phyloP scores from a whole-genome alignment of 2,888 invertebrate genomes.

The Lepidonotus clava region DNA sequence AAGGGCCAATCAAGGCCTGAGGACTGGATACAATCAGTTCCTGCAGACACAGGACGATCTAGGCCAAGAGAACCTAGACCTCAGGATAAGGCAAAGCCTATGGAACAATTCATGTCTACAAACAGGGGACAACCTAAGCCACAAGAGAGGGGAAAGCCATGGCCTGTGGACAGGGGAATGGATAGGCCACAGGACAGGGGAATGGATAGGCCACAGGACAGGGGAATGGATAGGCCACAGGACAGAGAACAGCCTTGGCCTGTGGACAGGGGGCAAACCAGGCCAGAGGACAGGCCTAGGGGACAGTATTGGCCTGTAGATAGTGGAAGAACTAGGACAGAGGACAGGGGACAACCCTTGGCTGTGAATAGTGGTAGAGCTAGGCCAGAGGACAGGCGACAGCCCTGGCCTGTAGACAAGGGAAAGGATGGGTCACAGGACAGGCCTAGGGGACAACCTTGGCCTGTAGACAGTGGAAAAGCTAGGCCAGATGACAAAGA shows the following conservation, averaged over 20 bases:
- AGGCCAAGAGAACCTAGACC: too few species aligned
- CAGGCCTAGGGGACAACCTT: not conserved
- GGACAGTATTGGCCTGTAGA: not conserved
- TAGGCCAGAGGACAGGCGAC: not conserved
- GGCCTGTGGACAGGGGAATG: not conserved
- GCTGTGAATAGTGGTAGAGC: not conserved
- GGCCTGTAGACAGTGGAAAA: not conserved
- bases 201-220: not conserved
- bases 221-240: not conserved
- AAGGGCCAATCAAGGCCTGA: not conserved
- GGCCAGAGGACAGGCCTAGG: too few species aligned
- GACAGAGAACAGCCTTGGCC: not conserved
- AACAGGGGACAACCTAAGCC: not conserved
- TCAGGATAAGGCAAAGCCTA: too few species aligned
- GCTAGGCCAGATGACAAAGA: not conserved
- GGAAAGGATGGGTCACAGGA: too few species aligned
- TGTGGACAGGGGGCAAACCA: not conserved
- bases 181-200: not conserved
- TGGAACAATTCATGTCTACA: too few species aligned
- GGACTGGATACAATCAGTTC: not conserved
- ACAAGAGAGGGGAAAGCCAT: not conserved
- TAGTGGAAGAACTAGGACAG: too few species aligned
- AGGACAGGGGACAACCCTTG: not conserved
- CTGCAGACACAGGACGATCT: not conserved
- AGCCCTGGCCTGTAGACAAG: not conserved